Percentiles rank a stretch among this genome's conserved stretches.
Conservation (phyloP, 2,113 vertebrate genomes). For the Setophaga coronata region DNA sequence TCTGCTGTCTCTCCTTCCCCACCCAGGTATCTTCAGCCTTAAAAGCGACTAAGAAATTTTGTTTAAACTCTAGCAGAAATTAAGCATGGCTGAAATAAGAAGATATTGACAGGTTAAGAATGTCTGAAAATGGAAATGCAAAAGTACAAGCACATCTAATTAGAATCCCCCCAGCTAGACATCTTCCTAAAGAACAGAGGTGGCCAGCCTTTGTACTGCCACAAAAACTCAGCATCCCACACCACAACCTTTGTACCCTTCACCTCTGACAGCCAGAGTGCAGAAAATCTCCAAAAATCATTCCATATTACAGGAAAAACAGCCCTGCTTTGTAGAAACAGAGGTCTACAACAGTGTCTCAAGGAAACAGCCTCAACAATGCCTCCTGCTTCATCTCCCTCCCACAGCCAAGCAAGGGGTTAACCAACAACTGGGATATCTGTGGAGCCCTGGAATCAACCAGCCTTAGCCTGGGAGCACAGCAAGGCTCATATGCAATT, state of each 20-base stretch:
- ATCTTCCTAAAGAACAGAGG: neutral
- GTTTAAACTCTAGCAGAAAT: constrained; percentile 21
- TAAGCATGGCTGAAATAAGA: neutral
- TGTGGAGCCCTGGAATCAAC: neutral
- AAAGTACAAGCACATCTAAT: neutral
- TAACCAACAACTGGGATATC: neutral
- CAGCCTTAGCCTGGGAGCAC: neutral
- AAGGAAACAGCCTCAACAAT: neutral
- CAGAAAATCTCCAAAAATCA: neutral
- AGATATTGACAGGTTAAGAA: constrained; percentile 32
- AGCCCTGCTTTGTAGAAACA: neutral
- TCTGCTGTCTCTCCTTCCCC: neutral
- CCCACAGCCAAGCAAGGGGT: neutral
- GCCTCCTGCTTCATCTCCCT: neutral
- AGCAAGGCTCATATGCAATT: neutral
- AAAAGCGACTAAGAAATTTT: neutral
- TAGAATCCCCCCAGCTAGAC: neutral
- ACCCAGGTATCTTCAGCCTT: neutral
- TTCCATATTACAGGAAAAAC: neutral
- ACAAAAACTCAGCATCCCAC: neutral
- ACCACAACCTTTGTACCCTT: neutral
- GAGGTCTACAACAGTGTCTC: neutral
- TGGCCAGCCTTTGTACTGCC: neutral
- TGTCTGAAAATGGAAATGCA: neutral
- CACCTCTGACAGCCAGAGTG: neutral